A percentile compares a stretch with the other conserved stretches of the same genome.
These are phyloP conservation scores for Vulpes lagopus DNA, from an alignment of 2,113 vertebrate species.

Conservation along the genomic window DNA sequence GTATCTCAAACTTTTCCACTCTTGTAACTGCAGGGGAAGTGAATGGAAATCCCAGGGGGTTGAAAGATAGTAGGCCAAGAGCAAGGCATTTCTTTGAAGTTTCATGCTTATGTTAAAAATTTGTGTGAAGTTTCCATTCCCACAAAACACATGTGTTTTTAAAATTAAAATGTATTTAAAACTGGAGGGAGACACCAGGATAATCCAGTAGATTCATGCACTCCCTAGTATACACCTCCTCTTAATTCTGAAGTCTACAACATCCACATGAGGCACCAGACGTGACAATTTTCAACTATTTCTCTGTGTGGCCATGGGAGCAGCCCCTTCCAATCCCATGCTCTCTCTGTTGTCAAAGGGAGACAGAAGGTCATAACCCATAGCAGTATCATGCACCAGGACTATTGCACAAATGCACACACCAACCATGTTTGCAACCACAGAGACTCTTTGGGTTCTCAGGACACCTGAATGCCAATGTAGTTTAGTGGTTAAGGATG, in stretches of 20 bases:
- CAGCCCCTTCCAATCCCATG: background rate
- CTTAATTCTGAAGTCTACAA: background rate
- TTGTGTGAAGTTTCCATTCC: conserved; percentile 45
- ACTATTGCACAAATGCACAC: background rate
- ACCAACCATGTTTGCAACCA: background rate
- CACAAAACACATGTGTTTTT: conserved; percentile 24
- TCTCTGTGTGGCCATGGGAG: background rate
- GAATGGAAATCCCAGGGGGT: background rate
- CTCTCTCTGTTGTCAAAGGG: background rate
- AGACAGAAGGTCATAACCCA: background rate
- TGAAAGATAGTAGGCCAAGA: background rate
- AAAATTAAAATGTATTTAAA: conserved; percentile 35
- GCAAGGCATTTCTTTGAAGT: conserved; percentile 44
- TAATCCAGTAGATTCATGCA: background rate
- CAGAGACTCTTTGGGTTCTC: background rate
- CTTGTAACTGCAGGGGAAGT: background rate
- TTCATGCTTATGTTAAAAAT: conserved; percentile 14
- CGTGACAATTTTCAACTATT: background rate
- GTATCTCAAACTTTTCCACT: conserved; percentile 48
- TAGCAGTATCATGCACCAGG: background rate
- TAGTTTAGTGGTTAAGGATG: background rate
- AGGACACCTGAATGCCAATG: background rate
- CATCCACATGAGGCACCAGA: background rate
- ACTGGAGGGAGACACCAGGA: background rate
- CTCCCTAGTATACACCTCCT: background rate